These are phyloP conservation scores for Albula goreensis DNA, from an alignment of 2,113 vertebrate genomes.

Conservation along the genomic window DNA sequence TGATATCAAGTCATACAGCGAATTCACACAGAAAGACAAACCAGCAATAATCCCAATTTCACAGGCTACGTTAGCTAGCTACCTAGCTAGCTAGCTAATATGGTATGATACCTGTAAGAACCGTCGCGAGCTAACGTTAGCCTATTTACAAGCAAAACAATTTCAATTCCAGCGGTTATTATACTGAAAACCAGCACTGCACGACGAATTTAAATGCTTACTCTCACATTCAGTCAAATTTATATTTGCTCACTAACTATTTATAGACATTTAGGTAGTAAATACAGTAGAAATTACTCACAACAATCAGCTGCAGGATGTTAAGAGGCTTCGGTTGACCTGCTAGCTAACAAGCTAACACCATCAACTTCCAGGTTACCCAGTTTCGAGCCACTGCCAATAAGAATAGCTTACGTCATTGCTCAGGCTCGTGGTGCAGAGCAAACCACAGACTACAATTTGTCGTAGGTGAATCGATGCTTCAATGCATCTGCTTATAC, in stretches of 20 bases:
- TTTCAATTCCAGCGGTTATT: neutral
- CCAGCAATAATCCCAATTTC: too few species aligned
- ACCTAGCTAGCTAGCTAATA: too few species aligned
- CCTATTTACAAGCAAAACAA: too few species aligned
- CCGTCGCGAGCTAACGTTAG: too few species aligned
- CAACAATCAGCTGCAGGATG: conserved; percentile 19
- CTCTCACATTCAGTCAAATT: neutral
- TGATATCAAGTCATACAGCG: too few species aligned
- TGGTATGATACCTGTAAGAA: too few species aligned
- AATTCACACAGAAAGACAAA: too few species aligned
- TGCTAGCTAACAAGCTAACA: neutral
- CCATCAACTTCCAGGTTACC: conserved; percentile 33
- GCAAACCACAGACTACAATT: too few species aligned
- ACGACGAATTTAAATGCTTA: neutral
- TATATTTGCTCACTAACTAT: neutral
- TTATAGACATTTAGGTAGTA: neutral
- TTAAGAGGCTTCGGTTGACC: neutral
- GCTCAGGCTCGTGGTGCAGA: neutral
- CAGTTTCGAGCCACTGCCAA: conserved; percentile 15
- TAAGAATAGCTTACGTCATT: neutral
- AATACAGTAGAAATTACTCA: conserved; percentile 13
- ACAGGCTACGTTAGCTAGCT: too few species aligned
- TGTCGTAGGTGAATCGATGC: too few species aligned
- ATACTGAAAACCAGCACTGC: neutral
- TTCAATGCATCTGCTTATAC: too few species aligned